Evolutionary conservation across 2,797 vertebrate genomes (phyloP), one percentile per base, ranked within the genome.

Genomic region (Poecilia gillii): DNA sequence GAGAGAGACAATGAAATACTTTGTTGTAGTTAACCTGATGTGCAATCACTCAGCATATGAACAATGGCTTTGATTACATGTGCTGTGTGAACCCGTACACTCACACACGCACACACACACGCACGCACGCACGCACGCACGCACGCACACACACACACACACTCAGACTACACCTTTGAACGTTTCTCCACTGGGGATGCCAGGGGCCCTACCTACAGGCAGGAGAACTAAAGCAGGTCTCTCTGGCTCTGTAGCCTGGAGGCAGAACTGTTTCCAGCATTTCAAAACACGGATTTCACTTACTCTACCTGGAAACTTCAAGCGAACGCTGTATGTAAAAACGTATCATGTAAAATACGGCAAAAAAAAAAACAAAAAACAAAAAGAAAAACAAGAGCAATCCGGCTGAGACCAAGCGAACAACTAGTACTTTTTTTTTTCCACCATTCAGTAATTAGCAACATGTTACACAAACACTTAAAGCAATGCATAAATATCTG

Each of bases 191-290:
- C 11, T 28, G 55, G 55, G 81, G 45, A 81, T 74, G 87, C 91
- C 86, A 82, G 80, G 64, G 87, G 89, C 90, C 51, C 86, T 74
- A 90, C 90, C 88, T 80, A 51, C 83, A 88, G 91, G 88, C 82
- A 87, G 79, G 53, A 84, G 53, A 86, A 47, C 81, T 47, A 78
- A 75, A 80, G 81, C 70, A 39, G 78, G 70, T 75, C 53, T 84
- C 74, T 59, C 81, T 84, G 82, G 73, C 76, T 86, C 81, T 55
- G 79, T 84, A 84, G 86, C 91, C 90, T 66, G 66, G 64, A 80
- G 92, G 89, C 62, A 49, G 62, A 80, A 90, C 83, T 59, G 59
- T 90, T 91, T 91, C 82, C 84, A 64, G 9, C 46, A 78, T 79
- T 77, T 73, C 73, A 78, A 53, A 81, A 66, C 31, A 71, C 82